A percentile compares a stretch with the other conserved stretches of the same genome.
Evolutionary conservation across 2,797 vertebrate genomes (phyloP).

Genomic region (Benthosema pterotum): DNA sequence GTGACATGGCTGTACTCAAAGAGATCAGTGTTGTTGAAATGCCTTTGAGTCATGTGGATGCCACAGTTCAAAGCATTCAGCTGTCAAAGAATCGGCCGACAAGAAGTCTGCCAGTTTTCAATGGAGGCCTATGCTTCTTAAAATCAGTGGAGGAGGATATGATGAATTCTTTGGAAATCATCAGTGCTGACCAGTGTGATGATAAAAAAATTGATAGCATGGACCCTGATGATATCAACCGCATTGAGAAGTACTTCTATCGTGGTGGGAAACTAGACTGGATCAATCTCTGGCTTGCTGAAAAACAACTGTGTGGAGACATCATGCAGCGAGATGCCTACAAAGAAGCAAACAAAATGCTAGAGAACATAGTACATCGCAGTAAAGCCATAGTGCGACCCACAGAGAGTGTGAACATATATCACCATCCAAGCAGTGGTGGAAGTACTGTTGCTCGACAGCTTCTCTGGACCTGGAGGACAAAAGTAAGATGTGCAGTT

Average conservation of each 20-base stretch:
- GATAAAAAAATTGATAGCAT: conserved; percentile 56
- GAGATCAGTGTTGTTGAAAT: conserved; percentile 72
- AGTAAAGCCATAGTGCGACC: conserved; percentile 6
- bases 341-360: conserved; percentile 39
- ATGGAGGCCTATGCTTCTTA: conserved; percentile 52
- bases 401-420: conserved; percentile 72
- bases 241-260: conserved; percentile 73
- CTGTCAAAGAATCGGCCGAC: conserved; percentile 22
- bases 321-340: conserved; percentile 50
- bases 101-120: conserved; percentile 64
- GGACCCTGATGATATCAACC: conserved; percentile 50
- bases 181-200: conserved; percentile 71
- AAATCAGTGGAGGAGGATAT: conserved; percentile 61
- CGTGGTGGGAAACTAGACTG: conserved; percentile 57
- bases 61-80: conserved; percentile 67
- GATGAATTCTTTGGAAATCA: conserved; percentile 71
- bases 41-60: conserved; percentile 72
- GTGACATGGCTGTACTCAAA: conserved; percentile 46
- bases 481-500: conserved; percentile 71
- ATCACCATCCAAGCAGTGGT: conserved; percentile 79
- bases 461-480: conserved; percentile 73
- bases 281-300: conserved; percentile 54
- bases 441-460: conserved; percentile 80
- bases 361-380: conserved; percentile 48
- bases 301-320: conserved; percentile 7